A percentile compares a stretch with the other conserved stretches of the same genome.
Conservation (phyloP, 1,140 invertebrate genomes). For the Phthorimaea operculella region DNA sequence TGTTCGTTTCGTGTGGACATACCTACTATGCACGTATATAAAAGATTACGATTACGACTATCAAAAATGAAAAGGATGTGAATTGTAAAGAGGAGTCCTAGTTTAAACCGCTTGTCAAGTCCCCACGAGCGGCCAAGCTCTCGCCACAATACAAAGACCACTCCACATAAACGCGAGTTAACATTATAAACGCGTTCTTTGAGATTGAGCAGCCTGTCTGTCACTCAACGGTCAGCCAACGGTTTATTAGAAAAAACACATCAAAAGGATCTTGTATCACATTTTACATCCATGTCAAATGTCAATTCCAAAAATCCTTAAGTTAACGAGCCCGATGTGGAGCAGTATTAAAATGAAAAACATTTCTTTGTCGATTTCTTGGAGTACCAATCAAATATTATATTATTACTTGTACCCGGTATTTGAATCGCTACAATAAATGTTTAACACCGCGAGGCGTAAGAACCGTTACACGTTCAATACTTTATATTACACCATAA, state of each 20-base stretch:
- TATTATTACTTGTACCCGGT: neutral
- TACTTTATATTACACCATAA: conserved; percentile 4
- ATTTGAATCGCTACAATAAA: neutral
- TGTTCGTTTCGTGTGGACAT: no score
- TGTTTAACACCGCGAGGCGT: neutral
- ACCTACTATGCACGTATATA: no score
- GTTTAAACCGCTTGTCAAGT: no score
- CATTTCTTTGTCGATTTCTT: neutral
- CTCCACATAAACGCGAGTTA: conserved; percentile 31
- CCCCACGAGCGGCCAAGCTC: no score
- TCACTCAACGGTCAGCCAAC: conserved; percentile 59
- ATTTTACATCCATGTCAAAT: conserved; percentile 40
- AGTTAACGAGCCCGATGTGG: neutral
- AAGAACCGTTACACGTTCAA: conserved; percentile 2
- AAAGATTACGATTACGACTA: no score
- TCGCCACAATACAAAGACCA: conserved; percentile 29
- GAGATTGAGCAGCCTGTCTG: conserved; percentile 34
- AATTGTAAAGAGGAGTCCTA: no score
- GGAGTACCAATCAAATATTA: neutral
- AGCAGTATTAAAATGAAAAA: neutral
- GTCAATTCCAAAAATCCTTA: conserved; percentile 31
- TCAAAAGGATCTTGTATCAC: conserved; percentile 29
- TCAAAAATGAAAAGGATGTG: no score
- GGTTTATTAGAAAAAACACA: conserved; percentile 38
- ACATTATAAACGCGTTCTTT: conserved; percentile 33